Base-by-base conservation (phyloP, 2,797 vertebrate species). In the Ctenochaetus hawaiiensis region DNA sequence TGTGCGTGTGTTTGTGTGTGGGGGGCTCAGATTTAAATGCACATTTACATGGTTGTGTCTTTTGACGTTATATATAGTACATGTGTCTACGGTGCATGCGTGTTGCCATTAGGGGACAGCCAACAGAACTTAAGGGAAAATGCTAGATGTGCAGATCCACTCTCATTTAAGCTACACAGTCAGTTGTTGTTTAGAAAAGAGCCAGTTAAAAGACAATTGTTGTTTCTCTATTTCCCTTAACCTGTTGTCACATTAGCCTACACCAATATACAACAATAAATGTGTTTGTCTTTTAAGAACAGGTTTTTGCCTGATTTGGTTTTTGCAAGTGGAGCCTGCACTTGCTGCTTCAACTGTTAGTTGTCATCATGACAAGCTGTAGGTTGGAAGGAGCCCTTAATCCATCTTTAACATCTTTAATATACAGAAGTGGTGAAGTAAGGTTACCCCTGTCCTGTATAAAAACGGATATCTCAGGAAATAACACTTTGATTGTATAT, bases 201-300 rank as follows among this genome's bases (percentile, higher is more conserved):
- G 39, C 39, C 39, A 41, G 39, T 41, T 41, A 41, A 12, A 41
- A 41, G 10, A 0, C 30, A 34, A 6, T 34, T 34, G 30, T 34
- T 34, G 30, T 34, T 82, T 72, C 58, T 53, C 48, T 13, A 9
- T 70, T 54, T 65, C 8, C 63, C 54, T 56, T 26, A 53, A 75
- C 30, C 52, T 84, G 72, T 52, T 78, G 71, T 82, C 65, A 72
- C 76, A 34, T 44, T 69, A 20, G 47, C 18, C 65, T 30, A 20
- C 74, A 48, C 17, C 30, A 60, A 47, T 67, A 64, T 47, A 64
- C 45, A 75, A 62, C 12, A 61, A 56, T 37, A 60, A 20, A 22
- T 65, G 62, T 75, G 66, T 86, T 83, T 80, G 72, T 71, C 39
- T 58, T 75, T 72, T 72, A 16, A 66, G 23, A 91, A 84, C 82